A percentile compares a stretch with the other conserved stretches of the same genome.
Conservation (phyloP, 2,797 vertebrate genomes). For the Helicolenus hilgendorfi region DNA sequence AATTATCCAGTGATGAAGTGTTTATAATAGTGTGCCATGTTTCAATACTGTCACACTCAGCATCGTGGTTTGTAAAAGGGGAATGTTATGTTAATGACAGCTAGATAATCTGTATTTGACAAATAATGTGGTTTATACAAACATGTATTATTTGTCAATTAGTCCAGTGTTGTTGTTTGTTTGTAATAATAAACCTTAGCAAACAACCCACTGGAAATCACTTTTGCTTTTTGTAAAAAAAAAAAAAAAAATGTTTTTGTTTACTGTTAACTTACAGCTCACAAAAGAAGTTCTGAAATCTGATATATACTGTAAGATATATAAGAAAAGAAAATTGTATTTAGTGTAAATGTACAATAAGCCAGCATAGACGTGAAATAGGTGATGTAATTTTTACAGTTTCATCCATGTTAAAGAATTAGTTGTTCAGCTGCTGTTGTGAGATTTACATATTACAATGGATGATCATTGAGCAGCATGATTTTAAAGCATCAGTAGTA, state of each 20-base stretch:
- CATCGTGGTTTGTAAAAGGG: neutral
- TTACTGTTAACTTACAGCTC: neutral
- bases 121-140: neutral
- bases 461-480: neutral
- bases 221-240: neutral
- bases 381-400: neutral
- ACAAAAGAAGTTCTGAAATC: neutral
- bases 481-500: neutral
- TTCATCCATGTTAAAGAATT: neutral
- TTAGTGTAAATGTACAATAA: neutral
- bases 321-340: neutral
- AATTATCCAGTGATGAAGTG: neutral
- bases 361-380: neutral
- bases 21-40: neutral
- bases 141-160: neutral
- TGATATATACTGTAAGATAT: neutral
- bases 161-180: neutral
- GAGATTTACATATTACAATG: neutral
- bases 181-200: neutral
- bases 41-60: neutral
- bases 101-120: neutral
- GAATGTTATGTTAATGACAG: neutral
- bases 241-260: neutral
- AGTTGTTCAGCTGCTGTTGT: neutral
- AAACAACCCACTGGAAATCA: neutral